phyloP scores from a whole-genome alignment of 1,140 invertebrate genomes.

The Tetramorium alpestre region DNA sequence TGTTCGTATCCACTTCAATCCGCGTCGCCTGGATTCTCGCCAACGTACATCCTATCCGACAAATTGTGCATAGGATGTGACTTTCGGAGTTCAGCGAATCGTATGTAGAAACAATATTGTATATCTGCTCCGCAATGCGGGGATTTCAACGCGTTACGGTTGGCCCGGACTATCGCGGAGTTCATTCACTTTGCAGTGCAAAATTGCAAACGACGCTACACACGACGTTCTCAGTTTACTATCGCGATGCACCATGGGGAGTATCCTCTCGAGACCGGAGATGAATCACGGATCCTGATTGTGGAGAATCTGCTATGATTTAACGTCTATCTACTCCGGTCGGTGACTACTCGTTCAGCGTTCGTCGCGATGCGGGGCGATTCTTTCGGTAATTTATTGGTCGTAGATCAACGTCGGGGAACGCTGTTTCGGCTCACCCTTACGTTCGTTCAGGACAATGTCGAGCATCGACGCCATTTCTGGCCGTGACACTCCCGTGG shows the following conservation, averaged over 20 bases:
- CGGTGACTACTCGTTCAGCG: not conserved
- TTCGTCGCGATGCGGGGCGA: constrained; percentile 41
- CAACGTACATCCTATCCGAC: constrained; percentile 46
- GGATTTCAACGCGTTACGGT: constrained; percentile 31
- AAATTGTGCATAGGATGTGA: constrained; percentile 55
- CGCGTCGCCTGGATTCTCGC: constrained; percentile 46
- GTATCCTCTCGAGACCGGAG: not conserved
- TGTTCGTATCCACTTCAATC: constrained; percentile 48
- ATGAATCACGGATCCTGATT: not conserved
- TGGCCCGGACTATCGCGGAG: not conserved
- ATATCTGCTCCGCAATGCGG: constrained; percentile 49
- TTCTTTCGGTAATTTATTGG: constrained; percentile 73
- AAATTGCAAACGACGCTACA: constrained; percentile 22
- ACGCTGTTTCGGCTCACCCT: constrained; percentile 55
- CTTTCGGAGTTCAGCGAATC: constrained; percentile 18
- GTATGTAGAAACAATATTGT: constrained; percentile 54
- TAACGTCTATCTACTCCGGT: constrained; percentile 26
- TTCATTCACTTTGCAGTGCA: constrained; percentile 31
- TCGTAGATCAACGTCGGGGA: constrained; percentile 63
- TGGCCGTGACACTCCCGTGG: constrained; percentile 66
- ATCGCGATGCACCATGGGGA: not conserved
- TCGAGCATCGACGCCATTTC: constrained; percentile 70
- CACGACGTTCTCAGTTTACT: not conserved
- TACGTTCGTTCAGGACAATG: constrained; percentile 61
- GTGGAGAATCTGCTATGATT: constrained; percentile 14